Evolutionary conservation across 2,113 vertebrate genomes (phyloP).

Genomic region (Bos indicus): DNA sequence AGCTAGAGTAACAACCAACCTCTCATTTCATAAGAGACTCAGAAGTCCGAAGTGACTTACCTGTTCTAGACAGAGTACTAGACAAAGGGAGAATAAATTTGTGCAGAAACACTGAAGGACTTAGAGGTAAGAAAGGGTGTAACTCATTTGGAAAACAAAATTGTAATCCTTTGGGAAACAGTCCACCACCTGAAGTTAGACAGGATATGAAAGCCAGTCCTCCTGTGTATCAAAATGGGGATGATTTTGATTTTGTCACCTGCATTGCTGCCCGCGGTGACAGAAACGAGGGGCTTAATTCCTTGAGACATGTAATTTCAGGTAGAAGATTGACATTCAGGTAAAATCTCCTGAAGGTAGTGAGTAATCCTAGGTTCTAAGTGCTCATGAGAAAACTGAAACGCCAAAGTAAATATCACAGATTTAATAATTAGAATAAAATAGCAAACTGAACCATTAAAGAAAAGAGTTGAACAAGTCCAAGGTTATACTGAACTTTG

Average conservation of each 20-base stretch:
- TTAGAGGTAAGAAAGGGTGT: not conserved
- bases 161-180: not conserved
- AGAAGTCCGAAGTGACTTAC: not conserved
- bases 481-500: not conserved
- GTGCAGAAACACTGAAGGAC: not conserved
- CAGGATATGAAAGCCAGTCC: not conserved
- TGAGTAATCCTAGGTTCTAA: not conserved
- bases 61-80: not conserved
- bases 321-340: not conserved
- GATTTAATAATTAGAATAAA: not conserved
- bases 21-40: not conserved
- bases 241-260: not conserved
- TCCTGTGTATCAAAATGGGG: not conserved
- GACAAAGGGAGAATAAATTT: not conserved
- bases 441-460: not conserved
- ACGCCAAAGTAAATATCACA: not conserved
- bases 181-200: not conserved
- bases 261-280: not conserved
- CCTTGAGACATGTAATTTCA: not conserved
- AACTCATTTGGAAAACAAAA: not conserved
- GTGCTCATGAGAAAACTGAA: not conserved
- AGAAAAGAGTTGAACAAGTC: not conserved
- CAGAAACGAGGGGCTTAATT: not conserved
- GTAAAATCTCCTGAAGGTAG: not conserved
- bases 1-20: not conserved